Conservation (phyloP, 1,140 invertebrate genomes). For the Nautilus pompilius region DNA sequence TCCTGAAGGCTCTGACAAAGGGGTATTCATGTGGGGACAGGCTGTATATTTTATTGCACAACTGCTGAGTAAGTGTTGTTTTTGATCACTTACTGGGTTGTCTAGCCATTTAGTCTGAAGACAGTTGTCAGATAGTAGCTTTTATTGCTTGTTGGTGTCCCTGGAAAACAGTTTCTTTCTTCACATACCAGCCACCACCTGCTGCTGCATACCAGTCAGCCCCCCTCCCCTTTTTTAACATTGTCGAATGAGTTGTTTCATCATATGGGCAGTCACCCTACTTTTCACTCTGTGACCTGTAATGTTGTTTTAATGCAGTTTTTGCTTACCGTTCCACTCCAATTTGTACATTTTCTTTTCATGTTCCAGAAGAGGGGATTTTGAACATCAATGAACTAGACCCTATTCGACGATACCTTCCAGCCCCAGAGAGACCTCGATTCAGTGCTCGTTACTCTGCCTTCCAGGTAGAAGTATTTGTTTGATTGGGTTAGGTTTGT, state of each 20-base stretch:
- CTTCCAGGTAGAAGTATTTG: constrained; percentile 76
- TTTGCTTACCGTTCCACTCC: too few relatives aligned
- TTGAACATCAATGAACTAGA: constrained; percentile 95
- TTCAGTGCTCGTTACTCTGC: constrained; percentile 90
- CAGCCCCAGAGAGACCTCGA: constrained; percentile 89
- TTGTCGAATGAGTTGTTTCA: too few relatives aligned
- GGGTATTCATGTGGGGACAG: constrained; percentile 82
- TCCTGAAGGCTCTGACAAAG: constrained; percentile 60
- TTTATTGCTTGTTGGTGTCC: too few relatives aligned
- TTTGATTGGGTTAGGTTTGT: too few relatives aligned
- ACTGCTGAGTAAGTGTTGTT: constrained; percentile 71
- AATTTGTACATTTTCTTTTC: background rate
- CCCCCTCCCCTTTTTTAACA: too few relatives aligned
- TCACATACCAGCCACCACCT: too few relatives aligned
- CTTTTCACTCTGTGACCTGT: too few relatives aligned
- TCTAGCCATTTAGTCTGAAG: background rate
- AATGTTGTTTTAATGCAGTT: too few relatives aligned
- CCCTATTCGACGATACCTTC: constrained; percentile 89
- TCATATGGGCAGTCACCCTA: too few relatives aligned
- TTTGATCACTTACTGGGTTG: background rate
- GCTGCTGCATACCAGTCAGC: too few relatives aligned
- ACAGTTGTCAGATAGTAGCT: background rate
- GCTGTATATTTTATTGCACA: constrained; percentile 91
- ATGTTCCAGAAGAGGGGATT: constrained; percentile 64
- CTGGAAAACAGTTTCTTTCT: too few relatives aligned